These are phyloP conservation scores for Lasiurus cinereus DNA, from an alignment of 2,113 vertebrate genomes.

Conservation along the genomic window DNA sequence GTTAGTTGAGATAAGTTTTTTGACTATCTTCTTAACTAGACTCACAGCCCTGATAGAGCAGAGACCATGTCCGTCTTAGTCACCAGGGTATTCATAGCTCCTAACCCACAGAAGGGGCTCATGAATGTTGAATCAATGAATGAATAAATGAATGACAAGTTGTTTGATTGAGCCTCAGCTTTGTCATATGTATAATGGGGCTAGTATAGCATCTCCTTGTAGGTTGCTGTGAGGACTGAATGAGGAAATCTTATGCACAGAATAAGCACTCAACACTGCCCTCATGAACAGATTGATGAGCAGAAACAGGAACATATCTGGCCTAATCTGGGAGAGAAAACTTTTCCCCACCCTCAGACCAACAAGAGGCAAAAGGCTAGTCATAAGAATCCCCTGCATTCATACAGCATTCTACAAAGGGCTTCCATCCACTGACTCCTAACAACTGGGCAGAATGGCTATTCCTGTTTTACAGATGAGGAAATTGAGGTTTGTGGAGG, in stretches of 20 bases:
- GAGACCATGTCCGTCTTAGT: neutral
- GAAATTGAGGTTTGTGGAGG: neutral
- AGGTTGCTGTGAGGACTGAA: neutral
- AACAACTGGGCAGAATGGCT: neutral
- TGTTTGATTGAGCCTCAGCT: neutral
- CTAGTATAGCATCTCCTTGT: neutral
- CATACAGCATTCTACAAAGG: neutral
- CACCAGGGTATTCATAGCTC: neutral
- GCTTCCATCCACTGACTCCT: neutral
- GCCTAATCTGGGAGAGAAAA: neutral
- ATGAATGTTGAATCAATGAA: neutral
- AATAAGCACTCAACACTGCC: neutral
- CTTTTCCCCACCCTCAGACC: neutral
- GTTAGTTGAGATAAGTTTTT: neutral
- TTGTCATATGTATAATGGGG: constrained; percentile 53
- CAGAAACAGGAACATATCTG: neutral
- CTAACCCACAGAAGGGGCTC: neutral
- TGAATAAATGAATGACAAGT: neutral
- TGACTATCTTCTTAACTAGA: neutral
- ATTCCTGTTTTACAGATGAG: neutral
- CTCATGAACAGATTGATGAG: neutral
- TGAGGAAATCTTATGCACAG: neutral
- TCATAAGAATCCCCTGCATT: neutral
- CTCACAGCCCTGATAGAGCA: neutral
- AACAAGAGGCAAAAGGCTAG: neutral